These are phyloP conservation scores for Aporrectodea caliginosa DNA, from an alignment of 1,140 invertebrate genomes.

Conservation along the genomic window DNA sequence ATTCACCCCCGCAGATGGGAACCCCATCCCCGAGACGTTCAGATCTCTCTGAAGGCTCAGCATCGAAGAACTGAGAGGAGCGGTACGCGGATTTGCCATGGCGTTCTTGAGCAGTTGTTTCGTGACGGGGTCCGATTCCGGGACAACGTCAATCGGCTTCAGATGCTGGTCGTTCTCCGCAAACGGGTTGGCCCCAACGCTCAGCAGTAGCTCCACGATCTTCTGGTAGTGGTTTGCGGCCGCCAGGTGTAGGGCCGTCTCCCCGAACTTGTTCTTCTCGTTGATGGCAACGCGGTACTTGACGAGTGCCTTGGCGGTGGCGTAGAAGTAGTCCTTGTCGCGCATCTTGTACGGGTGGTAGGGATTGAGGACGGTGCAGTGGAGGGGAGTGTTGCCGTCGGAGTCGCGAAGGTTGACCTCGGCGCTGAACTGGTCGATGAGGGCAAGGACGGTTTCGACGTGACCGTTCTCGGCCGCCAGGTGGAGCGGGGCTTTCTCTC, in stretches of 20 bases:
- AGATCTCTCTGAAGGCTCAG: background rate
- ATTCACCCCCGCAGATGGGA: background rate
- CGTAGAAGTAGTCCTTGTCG: conserved; percentile 32
- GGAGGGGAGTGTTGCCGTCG: conserved; percentile 31
- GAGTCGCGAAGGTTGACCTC: conserved; percentile 32
- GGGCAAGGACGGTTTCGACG: conserved; percentile 24
- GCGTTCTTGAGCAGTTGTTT: conserved; percentile 33
- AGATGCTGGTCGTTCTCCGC: conserved; percentile 27
- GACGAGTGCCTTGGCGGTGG: conserved; percentile 26
- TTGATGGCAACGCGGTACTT: conserved; percentile 28
- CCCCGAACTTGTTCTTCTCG: conserved; percentile 31
- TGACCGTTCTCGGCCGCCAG: conserved; percentile 30
- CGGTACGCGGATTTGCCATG: conserved; percentile 26
- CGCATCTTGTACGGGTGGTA: conserved; percentile 30
- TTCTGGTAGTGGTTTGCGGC: conserved; percentile 28
- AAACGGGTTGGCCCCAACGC: conserved; percentile 32
- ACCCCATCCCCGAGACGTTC: background rate
- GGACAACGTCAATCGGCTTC: conserved; percentile 32
- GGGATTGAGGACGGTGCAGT: conserved; percentile 30
- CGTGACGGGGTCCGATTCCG: conserved; percentile 30
- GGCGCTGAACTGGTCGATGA: conserved; percentile 28
- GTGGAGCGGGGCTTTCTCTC: conserved; percentile 32
- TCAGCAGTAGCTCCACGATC: conserved; percentile 31
- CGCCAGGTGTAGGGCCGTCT: conserved; percentile 32
- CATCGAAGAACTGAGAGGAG: background rate